Conservation (phyloP, 2,113 vertebrate species). For the Mobula hypostoma region DNA sequence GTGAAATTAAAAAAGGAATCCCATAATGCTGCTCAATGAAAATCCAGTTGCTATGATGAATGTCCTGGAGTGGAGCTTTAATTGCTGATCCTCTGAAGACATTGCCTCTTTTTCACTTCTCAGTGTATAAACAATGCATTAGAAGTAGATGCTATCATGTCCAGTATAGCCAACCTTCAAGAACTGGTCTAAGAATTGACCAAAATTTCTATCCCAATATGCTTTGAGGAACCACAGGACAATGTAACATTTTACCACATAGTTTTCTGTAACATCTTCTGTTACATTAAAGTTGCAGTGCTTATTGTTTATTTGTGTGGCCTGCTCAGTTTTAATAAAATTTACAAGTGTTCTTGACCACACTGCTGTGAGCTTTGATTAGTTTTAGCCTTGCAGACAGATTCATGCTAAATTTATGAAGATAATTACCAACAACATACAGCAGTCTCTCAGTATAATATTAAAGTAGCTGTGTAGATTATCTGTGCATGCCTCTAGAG, state of each 20-base stretch:
- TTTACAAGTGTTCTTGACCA: too few relatives aligned
- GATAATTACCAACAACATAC: background rate
- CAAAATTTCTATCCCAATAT: too few relatives aligned
- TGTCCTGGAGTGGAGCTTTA: background rate
- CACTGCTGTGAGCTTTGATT: too few relatives aligned
- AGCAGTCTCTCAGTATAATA: background rate
- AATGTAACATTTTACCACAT: too few relatives aligned
- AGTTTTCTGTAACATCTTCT: too few relatives aligned
- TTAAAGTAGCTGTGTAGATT: background rate
- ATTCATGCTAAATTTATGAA: too few relatives aligned
- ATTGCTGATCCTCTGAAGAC: background rate
- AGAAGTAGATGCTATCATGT: background rate
- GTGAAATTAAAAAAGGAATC: background rate
- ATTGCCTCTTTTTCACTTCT: background rate
- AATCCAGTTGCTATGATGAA: background rate
- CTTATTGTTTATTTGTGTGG: too few relatives aligned
- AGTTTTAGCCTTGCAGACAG: too few relatives aligned
- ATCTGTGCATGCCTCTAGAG: background rate
- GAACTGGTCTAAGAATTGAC: too few relatives aligned
- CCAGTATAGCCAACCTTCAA: background rate
- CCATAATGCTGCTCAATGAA: background rate
- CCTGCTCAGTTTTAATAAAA: too few relatives aligned
- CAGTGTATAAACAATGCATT: background rate
- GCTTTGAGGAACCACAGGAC: too few relatives aligned
- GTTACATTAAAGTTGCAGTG: too few relatives aligned